Percentiles rank a stretch among this genome's conserved stretches.
phyloP scores from a whole-genome alignment of 2,797 vertebrate species.

The Amniataba percoides region DNA sequence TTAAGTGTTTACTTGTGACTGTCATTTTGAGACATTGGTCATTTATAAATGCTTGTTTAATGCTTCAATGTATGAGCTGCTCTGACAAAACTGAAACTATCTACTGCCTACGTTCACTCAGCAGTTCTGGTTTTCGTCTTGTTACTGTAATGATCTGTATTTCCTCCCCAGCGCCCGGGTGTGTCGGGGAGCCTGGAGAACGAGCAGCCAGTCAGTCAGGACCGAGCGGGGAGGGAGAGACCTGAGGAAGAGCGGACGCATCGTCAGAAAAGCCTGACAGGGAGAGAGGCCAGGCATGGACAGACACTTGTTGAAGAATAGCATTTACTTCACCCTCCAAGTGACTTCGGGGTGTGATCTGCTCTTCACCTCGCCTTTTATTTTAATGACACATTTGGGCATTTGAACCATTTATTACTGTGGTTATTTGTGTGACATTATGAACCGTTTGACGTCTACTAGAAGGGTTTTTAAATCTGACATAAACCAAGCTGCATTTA shows the following conservation, averaged over 20 bases:
- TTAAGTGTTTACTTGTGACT: neutral
- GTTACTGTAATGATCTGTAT: neutral
- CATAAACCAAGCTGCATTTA: constrained; percentile 8
- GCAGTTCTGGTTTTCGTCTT: neutral
- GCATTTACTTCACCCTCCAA: neutral
- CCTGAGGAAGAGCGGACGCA: constrained; percentile 88
- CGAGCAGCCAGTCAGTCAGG: constrained; percentile 75
- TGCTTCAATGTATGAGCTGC: no score
- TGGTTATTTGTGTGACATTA: neutral
- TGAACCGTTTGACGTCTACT: neutral
- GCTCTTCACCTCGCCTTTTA: neutral
- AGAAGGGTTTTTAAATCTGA: neutral
- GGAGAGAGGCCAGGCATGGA: neutral
- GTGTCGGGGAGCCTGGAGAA: constrained; percentile 74
- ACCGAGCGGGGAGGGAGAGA: constrained; percentile 76
- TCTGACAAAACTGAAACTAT: no score
- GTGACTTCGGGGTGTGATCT: neutral
- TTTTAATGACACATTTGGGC: neutral
- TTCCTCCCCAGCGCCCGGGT: constrained; percentile 61
- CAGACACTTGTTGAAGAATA: neutral
- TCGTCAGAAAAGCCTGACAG: constrained; percentile 88
- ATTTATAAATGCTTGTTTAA: no score
- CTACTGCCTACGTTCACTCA: no score
- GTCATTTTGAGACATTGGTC: neutral
- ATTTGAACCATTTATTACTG: constrained; percentile 25